These are phyloP conservation scores for Atta texana DNA, from an alignment of 1,140 invertebrate species.

Conservation along the genomic window DNA sequence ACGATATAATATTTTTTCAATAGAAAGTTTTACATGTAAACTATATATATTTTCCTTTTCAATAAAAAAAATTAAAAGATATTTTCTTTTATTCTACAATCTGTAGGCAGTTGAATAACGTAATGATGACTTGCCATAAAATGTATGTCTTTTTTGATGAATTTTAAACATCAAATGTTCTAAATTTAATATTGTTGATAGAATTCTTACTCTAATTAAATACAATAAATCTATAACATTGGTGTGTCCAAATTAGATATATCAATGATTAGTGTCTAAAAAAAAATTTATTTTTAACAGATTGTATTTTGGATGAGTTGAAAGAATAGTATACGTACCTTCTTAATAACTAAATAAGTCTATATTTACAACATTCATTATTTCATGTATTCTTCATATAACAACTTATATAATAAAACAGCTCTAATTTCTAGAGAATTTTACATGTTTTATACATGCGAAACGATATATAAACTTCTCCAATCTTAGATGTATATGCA, in stretches of 20 bases:
- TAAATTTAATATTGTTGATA: neutral
- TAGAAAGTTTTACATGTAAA: neutral
- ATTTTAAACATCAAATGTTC: slow-evolving; percentile 14
- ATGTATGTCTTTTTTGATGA: neutral
- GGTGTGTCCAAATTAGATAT: neutral
- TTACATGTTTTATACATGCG: slow-evolving; percentile 84
- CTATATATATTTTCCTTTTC: slow-evolving; percentile 35
- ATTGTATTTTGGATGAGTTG: slow-evolving; percentile 30
- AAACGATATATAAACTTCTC: slow-evolving; percentile 69
- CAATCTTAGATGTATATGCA: slow-evolving; percentile 31
- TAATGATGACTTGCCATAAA: slow-evolving; percentile 6
- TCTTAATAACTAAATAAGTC: slow-evolving; percentile 86
- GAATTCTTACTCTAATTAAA: neutral
- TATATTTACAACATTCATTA: slow-evolving; percentile 86
- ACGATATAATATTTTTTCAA: slow-evolving; percentile 94
- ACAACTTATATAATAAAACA: slow-evolving; percentile 85
- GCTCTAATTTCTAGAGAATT: slow-evolving; percentile 84
- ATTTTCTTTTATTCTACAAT: neutral
- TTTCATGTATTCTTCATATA: slow-evolving; percentile 80
- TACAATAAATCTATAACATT: neutral
- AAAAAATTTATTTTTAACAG: slow-evolving; percentile 37
- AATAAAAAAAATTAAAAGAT: slow-evolving; percentile 34
- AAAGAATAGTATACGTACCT: slow-evolving; percentile 45
- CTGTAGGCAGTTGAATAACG: neutral
- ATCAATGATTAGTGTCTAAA: neutral